Percentiles rank a stretch among this genome's conserved stretches.
phyloP scores from a whole-genome alignment of 2,113 vertebrate genomes.

The Dascyllus trimaculatus region DNA sequence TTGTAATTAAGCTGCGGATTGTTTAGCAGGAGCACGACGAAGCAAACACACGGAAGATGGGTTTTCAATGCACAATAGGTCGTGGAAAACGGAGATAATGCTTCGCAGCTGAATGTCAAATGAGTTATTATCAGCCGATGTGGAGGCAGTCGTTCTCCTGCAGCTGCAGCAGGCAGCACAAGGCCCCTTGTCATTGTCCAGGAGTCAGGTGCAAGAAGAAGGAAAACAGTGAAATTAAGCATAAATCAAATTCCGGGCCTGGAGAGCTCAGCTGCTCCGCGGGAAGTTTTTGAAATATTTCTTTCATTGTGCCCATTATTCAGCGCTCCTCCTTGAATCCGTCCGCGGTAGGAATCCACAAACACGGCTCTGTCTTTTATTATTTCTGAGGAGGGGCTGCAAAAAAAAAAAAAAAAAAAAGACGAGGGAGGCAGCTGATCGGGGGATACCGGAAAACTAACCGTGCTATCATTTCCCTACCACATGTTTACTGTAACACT shows the following conservation, averaged over 20 bases:
- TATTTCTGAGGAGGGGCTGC: slow-evolving; percentile 53
- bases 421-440: slow-evolving; percentile 29
- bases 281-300: slow-evolving; percentile 65
- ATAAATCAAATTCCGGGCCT: slow-evolving; percentile 65
- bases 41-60: not conserved
- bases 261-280: slow-evolving; percentile 70
- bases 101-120: slow-evolving; percentile 17
- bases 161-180: slow-evolving; percentile 55
- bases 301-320: slow-evolving; percentile 72
- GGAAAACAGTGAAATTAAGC: slow-evolving; percentile 68
- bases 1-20: slow-evolving; percentile 20
- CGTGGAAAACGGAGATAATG: slow-evolving; percentile 12
- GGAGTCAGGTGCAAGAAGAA: slow-evolving; percentile 70
- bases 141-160: slow-evolving; percentile 15
- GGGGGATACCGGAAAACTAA: slow-evolving; percentile 29
- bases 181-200: slow-evolving; percentile 49
- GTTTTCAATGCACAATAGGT: slow-evolving; percentile 20
- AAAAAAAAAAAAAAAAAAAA: not conserved
- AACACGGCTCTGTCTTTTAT: slow-evolving; percentile 47
- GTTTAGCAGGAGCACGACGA: slow-evolving; percentile 7
- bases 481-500: not conserved
- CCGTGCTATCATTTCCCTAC: not conserved
- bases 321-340: slow-evolving; percentile 48
- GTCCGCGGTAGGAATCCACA: slow-evolving; percentile 57
- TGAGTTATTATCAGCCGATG: slow-evolving; percentile 37